Percentiles rank a stretch among this genome's conserved stretches.
phyloP scores from a whole-genome alignment of 1,140 invertebrate genomes.

The Tetramorium simillimum region DNA sequence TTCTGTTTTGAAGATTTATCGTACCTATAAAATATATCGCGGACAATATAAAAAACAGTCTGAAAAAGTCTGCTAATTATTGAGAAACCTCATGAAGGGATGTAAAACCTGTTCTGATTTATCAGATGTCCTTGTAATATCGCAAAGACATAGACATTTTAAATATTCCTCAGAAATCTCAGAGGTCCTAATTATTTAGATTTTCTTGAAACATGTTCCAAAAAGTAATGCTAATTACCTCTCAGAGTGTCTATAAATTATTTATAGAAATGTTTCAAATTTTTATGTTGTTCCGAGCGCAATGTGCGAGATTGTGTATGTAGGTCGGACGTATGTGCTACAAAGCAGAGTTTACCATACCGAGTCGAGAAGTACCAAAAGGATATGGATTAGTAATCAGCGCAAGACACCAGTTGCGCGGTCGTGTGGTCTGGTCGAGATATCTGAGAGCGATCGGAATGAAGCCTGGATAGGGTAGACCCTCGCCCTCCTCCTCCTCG shows the following conservation, averaged over 20 bases:
- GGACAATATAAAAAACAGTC: neutral
- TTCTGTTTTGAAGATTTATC: conserved; percentile 16
- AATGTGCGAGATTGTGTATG: neutral
- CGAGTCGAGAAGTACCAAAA: conserved; percentile 87
- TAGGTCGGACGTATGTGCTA: neutral
- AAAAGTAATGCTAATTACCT: neutral
- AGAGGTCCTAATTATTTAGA: neutral
- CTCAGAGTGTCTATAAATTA: neutral
- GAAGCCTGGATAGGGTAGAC: conserved; percentile 95
- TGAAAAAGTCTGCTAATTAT: neutral
- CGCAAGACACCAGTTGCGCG: conserved; percentile 96
- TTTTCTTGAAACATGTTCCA: neutral
- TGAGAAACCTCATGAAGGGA: neutral
- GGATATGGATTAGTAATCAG: conserved; percentile 99
- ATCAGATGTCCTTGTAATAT: neutral
- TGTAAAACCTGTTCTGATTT: neutral
- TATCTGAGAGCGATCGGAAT: conserved; percentile 93
- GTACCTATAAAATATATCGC: neutral
- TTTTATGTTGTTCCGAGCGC: neutral
- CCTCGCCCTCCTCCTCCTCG: conserved; percentile 86
- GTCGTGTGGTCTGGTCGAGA: conserved; percentile 93
- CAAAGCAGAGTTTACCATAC: neutral
- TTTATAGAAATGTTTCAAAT: neutral
- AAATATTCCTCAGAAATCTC: neutral
- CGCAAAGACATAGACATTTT: neutral